Conservation (phyloP, 37 sponge, comb jelly and placozoan species). For the Dysidea cf. avara region DNA sequence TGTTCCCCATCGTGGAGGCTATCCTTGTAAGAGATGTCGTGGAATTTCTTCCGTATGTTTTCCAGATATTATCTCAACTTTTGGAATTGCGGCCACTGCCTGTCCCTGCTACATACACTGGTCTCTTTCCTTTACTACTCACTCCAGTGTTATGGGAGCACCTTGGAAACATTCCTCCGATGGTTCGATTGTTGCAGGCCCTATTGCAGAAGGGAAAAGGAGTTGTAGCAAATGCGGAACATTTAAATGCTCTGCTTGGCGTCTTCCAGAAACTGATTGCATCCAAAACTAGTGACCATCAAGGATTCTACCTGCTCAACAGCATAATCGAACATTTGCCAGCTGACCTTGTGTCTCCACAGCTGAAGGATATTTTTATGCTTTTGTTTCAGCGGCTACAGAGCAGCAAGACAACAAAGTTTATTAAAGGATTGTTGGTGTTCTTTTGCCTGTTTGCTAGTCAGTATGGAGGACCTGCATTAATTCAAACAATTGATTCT, state of each 20-base stretch:
- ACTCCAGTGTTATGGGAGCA: slow-evolving; percentile 95
- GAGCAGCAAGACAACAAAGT: slow-evolving; percentile 92
- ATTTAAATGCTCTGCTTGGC: slow-evolving; percentile 61
- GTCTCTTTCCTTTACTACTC: slow-evolving; percentile 86
- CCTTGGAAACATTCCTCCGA: slow-evolving; percentile 90
- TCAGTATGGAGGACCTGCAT: slow-evolving; percentile 76
- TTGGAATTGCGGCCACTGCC: slow-evolving; percentile 89
- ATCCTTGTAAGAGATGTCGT: slow-evolving; percentile 82
- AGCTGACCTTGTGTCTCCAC: slow-evolving; percentile 31
- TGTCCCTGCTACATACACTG: slow-evolving; percentile 84
- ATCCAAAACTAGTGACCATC: slow-evolving; percentile 93
- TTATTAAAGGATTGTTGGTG: slow-evolving; percentile 88
- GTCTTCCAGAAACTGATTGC: slow-evolving; percentile 99
- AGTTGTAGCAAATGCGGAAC: slow-evolving; percentile 41
- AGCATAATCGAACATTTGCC: slow-evolving; percentile 79
- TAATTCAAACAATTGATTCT: slow-evolving; percentile 78
- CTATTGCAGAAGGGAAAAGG: slow-evolving; percentile 73
- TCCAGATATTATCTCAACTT: slow-evolving; percentile 93
- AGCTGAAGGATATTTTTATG: slow-evolving; percentile 78
- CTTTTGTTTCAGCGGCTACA: slow-evolving; percentile 92
- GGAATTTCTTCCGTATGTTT: slow-evolving; percentile 96
- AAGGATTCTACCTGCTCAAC: slow-evolving; percentile 91
- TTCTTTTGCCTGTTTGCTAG: slow-evolving; percentile 89
- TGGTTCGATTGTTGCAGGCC: slow-evolving; percentile 93
- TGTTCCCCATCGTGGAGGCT: slow-evolving; percentile 88